Base-by-base conservation (phyloP, 2,888 invertebrate genomes). In the Steinernema hermaphroditum region DNA sequence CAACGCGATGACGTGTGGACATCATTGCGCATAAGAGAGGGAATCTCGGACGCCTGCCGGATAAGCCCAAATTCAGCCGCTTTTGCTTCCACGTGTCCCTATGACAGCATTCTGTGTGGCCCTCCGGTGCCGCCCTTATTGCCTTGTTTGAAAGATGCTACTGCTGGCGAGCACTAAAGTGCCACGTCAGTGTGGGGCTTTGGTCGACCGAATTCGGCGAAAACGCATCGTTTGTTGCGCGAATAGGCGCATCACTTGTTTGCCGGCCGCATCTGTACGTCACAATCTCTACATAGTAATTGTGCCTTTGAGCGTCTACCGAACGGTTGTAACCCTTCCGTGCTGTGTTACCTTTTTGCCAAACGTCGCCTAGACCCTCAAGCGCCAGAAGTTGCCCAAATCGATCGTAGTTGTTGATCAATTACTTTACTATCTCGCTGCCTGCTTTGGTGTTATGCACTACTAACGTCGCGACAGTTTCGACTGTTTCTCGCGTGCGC, bases 341-440 rank as follows among this genome's bases (percentile, higher is more conserved):
- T 24, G 22, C 50, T 22, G 2, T 4, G 16, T 16, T 16, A 6
- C 6, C 19, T 9, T n/a, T 46, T 16, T 19, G n/a, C 46, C n/a
- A 46, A 19, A 16, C 16, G 46, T 46, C 8, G n/a, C 14, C 9
- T 8, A 46, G 19, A 4, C 16, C 16, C 46, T 14, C 46, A 19
- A 16, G 46, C 19, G 46, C 50, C 19, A 9, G 12, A 50, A 50
- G 27, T 54, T 19, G 24, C 54, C 27, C 9, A 54, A 9, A 54
- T 54, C 62, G 62, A 62, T 62, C 62, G 62, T 27, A n/a, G 62
- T 32, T 62, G 62, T 62, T 62, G 62, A 62, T 62, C 27, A 62
- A 62, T 62, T 32, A 62, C 62, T 62, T 19, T 32, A 29, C 19
- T 62, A n/a, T 32, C 62, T 12, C 37, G 32, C 32, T 34, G 37